phyloP scores from a whole-genome alignment of 2,113 vertebrate species.

The Tragelaphus buxtoni region DNA sequence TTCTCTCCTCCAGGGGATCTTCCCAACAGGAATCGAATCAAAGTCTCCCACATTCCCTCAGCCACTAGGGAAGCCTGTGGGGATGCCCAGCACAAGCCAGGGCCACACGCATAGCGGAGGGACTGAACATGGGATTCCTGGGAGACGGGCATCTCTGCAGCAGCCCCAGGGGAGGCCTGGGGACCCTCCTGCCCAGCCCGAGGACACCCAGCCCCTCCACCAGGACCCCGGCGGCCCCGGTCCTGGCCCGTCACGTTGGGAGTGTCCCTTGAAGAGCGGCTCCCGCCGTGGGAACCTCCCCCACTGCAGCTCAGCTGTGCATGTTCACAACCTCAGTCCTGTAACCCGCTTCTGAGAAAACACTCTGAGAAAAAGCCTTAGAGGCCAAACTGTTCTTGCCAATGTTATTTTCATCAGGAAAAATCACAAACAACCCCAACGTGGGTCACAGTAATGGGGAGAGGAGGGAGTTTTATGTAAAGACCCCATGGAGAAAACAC shows the following conservation, averaged over 20 bases:
- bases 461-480: background rate
- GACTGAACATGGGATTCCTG: background rate
- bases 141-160: background rate
- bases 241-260: background rate
- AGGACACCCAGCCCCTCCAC: background rate
- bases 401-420: background rate
- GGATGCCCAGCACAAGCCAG: background rate
- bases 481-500: background rate
- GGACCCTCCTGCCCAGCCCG: background rate
- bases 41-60: background rate
- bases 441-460: background rate
- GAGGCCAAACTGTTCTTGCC: background rate
- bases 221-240: rapidly evolving
- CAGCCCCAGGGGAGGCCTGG: background rate
- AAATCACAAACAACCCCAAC: background rate
- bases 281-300: rapidly evolving
- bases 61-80: background rate
- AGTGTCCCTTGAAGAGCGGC: rapidly evolving
- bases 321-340: rapidly evolving
- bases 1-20: background rate
- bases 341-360: background rate
- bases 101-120: background rate
- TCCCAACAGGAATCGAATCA: background rate
- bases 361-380: rapidly evolving
- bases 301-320: rapidly evolving